Base-by-base conservation (phyloP, 2,113 vertebrate genomes). In the Bufo gargarizans region DNA sequence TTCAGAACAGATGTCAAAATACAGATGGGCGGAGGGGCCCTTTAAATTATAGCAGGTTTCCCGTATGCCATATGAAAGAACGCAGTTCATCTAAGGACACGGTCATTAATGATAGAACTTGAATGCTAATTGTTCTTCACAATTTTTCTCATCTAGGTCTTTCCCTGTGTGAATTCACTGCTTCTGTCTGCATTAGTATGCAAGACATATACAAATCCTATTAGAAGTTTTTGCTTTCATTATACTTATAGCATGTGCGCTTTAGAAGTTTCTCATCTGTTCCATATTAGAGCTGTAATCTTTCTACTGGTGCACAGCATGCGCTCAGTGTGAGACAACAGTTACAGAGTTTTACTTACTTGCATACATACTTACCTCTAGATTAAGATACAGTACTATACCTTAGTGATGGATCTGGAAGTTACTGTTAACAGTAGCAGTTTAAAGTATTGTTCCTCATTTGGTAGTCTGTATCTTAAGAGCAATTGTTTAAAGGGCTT, bases 81-180 rank as follows among this genome's bases (percentile, higher is more conserved):
- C 77, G n/a, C 11, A 72, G 84, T 86, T 85, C 88, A 89, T n/a
- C 77, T 86, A 82, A 90, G 89, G 91, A 87, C 69, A 0, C 3
- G 86, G 72, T 88, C 89, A 82, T 3, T 90, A 91, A 87, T 86
- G 90, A 90, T 56, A 79, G 84, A 91, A 69, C 82, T 90, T 59
- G 58, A 89, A 89, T 86, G 88, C 82, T 92, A 90, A 88, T 90
- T 93, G 80, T 86, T 90, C 47, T 79, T 80, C 63, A 86, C 78
- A 85, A 16, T 90, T 90, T 84, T 13, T 77, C 82, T 86, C 47
- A 61, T 80, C 90, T 81, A 85, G 89, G 85, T 87, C 92, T 88
- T 82, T 88, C 87, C 69, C 90, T 93, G 67, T 67, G 14, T 86
- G 19, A 65, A 82, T 89, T 90, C 88, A 74, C 90, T 90, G 85